These are phyloP conservation scores for Anas acuta DNA, from an alignment of 2,797 vertebrate genomes.

Conservation along the genomic window DNA sequence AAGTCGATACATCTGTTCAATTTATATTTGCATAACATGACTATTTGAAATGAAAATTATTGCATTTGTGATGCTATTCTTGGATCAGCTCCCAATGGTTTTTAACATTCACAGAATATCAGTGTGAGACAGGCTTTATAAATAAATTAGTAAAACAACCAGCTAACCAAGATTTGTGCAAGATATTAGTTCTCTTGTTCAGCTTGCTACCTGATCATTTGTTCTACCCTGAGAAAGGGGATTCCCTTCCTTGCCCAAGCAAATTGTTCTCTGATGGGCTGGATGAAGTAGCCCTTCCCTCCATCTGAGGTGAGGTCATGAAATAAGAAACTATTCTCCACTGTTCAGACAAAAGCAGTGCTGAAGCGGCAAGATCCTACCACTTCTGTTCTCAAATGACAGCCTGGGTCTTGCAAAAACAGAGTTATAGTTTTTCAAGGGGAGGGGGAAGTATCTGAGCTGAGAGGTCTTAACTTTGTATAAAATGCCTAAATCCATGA, in stretches of 20 bases:
- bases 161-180: background rate
- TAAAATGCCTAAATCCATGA: background rate
- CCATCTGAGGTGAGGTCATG: background rate
- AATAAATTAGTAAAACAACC: background rate
- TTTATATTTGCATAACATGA: background rate
- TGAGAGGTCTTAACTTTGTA: background rate
- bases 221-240: background rate
- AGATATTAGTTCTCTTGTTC: background rate
- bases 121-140: background rate
- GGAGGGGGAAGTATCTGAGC: background rate
- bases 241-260: background rate
- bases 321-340: background rate
- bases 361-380: background rate
- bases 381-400: background rate
- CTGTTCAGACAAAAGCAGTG: background rate
- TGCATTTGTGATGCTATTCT: background rate
- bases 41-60: background rate
- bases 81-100: background rate
- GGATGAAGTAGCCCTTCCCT: background rate
- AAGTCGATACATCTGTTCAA: background rate
- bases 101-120: background rate
- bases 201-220: background rate
- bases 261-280: background rate
- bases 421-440: background rate
- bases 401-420: background rate